These are phyloP conservation scores for Zaprionus bogoriensis DNA, from an alignment of 2,888 invertebrate species.

Conservation along the genomic window DNA sequence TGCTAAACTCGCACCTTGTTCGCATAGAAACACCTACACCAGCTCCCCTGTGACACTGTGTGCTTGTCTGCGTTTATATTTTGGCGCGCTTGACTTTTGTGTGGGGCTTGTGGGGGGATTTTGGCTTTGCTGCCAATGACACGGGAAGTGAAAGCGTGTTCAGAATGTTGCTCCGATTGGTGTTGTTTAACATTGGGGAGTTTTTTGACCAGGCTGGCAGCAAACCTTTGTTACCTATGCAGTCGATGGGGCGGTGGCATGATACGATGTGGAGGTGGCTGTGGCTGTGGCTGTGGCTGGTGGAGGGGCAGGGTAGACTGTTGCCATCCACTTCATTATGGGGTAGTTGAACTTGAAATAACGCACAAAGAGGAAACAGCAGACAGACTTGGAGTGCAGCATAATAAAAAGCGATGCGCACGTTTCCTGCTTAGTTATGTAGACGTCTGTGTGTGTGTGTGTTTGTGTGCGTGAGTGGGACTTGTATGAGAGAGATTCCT, in stretches of 20 bases:
- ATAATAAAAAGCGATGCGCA: conserved; percentile 67
- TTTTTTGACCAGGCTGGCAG: conserved; percentile 63
- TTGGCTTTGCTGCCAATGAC: conserved; percentile 66
- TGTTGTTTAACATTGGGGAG: conserved; percentile 39
- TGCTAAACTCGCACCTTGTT: conserved; percentile 26
- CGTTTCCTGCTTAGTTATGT: conserved; percentile 64
- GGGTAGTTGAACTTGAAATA: conserved; percentile 68
- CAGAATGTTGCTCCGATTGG: conserved; percentile 33
- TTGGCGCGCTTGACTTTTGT: conserved; percentile 59
- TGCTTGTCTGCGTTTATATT: conserved; percentile 43
- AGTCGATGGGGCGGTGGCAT: neutral
- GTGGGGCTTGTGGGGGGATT: conserved; percentile 26
- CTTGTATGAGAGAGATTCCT: conserved; percentile 22
- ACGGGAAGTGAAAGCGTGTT: conserved; percentile 76
- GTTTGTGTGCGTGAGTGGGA: neutral
- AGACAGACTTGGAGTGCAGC: conserved; percentile 57
- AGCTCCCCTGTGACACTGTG: neutral
- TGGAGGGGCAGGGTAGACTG: too few relatives aligned
- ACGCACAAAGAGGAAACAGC: conserved; percentile 67
- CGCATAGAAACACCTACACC: neutral
- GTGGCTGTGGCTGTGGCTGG: conserved; percentile 1
- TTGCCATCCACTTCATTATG: conserved; percentile 21
- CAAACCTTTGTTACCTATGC: conserved; percentile 67
- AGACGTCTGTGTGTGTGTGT: neutral
- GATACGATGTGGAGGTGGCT: conserved; percentile 18